Evolutionary conservation across 2,888 invertebrate genomes (phyloP).

Genomic region (Hirtodrosophila cameraria): DNA sequence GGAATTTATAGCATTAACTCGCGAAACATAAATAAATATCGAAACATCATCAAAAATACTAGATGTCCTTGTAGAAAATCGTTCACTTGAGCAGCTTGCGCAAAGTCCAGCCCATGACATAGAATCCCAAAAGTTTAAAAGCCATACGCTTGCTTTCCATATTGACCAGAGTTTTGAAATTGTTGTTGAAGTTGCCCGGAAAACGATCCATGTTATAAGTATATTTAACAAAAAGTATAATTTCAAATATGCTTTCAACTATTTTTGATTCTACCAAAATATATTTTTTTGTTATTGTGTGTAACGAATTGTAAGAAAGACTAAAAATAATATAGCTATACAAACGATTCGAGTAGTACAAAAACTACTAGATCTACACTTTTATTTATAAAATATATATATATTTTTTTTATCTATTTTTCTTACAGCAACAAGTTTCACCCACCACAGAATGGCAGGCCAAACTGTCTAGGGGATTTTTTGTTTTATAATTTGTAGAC

Average conservation of each 20-base stretch:
- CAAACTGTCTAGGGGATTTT: conserved; percentile 72
- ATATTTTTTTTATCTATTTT: conserved; percentile 1
- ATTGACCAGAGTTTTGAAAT: conserved; percentile 38
- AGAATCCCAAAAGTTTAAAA: conserved; percentile 65
- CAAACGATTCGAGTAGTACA: too few species aligned
- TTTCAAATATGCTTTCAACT: neutral
- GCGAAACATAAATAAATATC: too few species aligned
- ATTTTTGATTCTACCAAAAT: conserved; percentile 1
- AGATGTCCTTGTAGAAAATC: too few species aligned
- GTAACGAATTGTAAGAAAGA: neutral
- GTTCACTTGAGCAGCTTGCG: conserved; percentile 61
- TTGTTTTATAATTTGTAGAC: conserved; percentile 48
- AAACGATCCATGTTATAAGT: conserved; percentile 50
- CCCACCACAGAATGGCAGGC: conserved; percentile 80
- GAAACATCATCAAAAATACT: too few species aligned
- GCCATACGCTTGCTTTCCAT: conserved; percentile 64
- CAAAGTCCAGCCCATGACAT: conserved; percentile 66
- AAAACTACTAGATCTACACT: conserved; percentile 3
- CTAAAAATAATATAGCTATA: neutral
- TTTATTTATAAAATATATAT: neutral
- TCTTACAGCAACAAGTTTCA: conserved; percentile 63
- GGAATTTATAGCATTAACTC: conserved; percentile 18
- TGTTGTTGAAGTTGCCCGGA: conserved; percentile 48
- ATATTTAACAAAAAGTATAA: neutral
- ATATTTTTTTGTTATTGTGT: neutral